Base-by-base conservation (phyloP, 2,797 vertebrate genomes). In the Danio kyathit region DNA sequence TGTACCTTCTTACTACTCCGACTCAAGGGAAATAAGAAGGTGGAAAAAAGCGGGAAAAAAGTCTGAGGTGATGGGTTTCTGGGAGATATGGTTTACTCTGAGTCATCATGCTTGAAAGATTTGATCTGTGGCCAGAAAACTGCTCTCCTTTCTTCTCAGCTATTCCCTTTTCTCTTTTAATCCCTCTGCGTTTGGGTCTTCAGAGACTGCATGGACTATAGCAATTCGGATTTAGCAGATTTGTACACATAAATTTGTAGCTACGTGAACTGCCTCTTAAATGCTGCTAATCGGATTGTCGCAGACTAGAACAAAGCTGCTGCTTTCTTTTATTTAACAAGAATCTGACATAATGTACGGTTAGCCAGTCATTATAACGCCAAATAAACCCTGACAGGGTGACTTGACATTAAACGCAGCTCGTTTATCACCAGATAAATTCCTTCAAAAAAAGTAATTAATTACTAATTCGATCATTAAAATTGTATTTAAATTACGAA, bases 51-150 rank as follows among this genome's bases (percentile, higher is more conserved):
- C 9, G 29, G 3, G 6, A 9, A 17, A 29, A 29, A 29, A 38
- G 52, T 67, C 19, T 49, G 21, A 17, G 44, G 44, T 51, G 21
- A 70, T 51, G 29, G 65, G 16, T 49, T 60, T 70, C 65, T 70
- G 29, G 54, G 5, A 43, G 46, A 61, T 48, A 57, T 44, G 40
- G 14, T 77, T 57, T 46, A 41, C 13, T 65, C 40, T 0, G 19
- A 40, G 41, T 69, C 64, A 49, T 67, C 64, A 59, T 48, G 44
- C 65, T 60, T 3, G 43, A 66, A 38, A 56, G 52, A 67, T 69
- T 16, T 69, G 56, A 70, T 11, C 54, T 78, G 29, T 66, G n/a
- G 44, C 29, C 44, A 17, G 16, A 59, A 67, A 70, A 49, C 14
- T 14, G 54, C 44, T 70, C 13, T 48, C 11, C 14, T 14, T 57